Conservation (phyloP, 2,888 invertebrate genomes). For the Eilema sororculum region DNA sequence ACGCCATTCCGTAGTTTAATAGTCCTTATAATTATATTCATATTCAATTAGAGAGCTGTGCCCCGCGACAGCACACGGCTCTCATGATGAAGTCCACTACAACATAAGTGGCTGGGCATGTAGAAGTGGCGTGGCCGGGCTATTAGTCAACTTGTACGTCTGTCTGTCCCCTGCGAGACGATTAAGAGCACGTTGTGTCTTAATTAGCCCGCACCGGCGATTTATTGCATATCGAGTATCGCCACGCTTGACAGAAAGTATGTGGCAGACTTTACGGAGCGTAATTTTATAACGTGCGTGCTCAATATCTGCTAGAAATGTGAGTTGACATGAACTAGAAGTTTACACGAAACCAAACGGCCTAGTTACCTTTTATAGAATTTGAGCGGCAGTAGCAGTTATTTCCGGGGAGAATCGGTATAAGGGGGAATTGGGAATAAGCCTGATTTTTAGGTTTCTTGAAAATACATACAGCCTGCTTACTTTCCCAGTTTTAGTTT, state of each 20-base stretch:
- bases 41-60: conserved; percentile 15
- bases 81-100: conserved; percentile 14
- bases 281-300: too few species aligned
- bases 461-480: too few species aligned
- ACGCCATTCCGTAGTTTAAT: conserved; percentile 14
- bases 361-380: too few species aligned
- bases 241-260: background rate
- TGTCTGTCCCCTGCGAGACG: conserved; percentile 2
- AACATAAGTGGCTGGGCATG: conserved; percentile 3
- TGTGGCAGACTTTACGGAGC: background rate
- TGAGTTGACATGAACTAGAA: background rate
- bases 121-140: conserved; percentile 9
- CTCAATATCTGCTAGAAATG: background rate
- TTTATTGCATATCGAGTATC: conserved; percentile 27
- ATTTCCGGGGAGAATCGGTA: too few species aligned
- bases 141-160: conserved; percentile 8
- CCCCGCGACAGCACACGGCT: background rate
- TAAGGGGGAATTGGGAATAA: too few species aligned
- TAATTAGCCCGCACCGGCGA: conserved; percentile 44
- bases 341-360: too few species aligned
- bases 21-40: conserved; percentile 6
- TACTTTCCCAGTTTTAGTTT: too few species aligned
- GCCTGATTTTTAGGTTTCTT: too few species aligned
- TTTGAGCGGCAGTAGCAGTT: too few species aligned
- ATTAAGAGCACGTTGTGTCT: conserved; percentile 31